These are phyloP conservation scores for Gymnopithys bicolor DNA, from an alignment of 2,797 vertebrate genomes.

Conservation along the genomic window DNA sequence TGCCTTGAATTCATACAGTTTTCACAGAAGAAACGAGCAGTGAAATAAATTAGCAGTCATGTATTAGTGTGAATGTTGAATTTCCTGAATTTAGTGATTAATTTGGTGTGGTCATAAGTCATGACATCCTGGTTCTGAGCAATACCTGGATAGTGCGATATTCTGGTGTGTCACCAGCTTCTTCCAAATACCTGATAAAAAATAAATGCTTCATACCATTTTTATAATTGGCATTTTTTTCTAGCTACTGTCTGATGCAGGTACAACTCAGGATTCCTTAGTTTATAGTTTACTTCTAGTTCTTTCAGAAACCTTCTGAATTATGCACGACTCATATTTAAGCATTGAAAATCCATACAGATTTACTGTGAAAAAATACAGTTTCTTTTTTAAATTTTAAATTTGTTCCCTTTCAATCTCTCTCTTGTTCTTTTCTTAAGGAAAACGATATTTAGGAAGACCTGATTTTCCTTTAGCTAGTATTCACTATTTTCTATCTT, in stretches of 20 bases:
- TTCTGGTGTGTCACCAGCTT: neutral
- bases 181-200: neutral
- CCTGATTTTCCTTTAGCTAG: neutral
- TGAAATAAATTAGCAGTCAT: conserved; percentile 21
- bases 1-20: neutral
- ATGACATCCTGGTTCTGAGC: neutral
- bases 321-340: neutral
- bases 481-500: neutral
- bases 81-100: neutral
- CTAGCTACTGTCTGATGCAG: neutral
- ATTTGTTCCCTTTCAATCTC: neutral
- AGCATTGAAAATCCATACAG: neutral
- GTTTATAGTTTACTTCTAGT: neutral
- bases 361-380: neutral
- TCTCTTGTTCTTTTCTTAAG: neutral
- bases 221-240: neutral
- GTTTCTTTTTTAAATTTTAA: neutral
- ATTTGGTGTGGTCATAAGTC: neutral
- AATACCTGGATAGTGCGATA: neutral
- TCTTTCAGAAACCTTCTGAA: neutral
- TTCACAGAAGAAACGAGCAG: neutral
- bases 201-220: neutral
- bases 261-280: neutral
- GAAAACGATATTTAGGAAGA: neutral
- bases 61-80: neutral